These are phyloP conservation scores for Enteromius unitaeniatus DNA, from an alignment of 2,797 vertebrate species.

Conservation along the genomic window DNA sequence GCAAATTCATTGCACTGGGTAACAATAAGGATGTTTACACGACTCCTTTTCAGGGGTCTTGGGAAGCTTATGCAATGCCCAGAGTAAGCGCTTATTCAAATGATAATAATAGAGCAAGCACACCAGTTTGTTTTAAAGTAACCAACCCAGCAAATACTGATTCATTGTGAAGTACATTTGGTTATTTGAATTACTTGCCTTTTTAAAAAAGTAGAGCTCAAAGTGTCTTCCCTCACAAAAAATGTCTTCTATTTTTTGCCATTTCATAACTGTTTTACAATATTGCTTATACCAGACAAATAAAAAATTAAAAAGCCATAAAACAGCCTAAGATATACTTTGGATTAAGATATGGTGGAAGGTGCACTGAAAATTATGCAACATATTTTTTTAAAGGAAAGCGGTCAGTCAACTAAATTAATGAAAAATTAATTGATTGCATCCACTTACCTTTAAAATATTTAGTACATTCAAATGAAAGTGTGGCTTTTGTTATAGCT, in stretches of 20 bases:
- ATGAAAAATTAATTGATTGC: no score
- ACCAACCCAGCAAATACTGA: neutral
- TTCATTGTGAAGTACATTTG: neutral
- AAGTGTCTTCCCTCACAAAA: neutral
- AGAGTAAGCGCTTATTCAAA: neutral
- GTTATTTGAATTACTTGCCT: neutral
- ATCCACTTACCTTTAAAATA: no score
- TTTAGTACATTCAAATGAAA: no score
- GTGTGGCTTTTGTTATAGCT: neutral
- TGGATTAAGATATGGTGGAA: neutral
- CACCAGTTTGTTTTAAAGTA: neutral
- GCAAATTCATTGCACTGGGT: neutral
- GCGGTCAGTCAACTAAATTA: no score
- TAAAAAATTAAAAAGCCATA: neutral
- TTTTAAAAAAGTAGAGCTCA: neutral
- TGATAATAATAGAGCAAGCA: neutral
- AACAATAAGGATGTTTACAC: neutral
- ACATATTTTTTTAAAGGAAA: no score
- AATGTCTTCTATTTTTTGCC: neutral
- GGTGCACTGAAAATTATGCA: neutral
- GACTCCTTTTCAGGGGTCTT: neutral
- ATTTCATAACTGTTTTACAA: neutral
- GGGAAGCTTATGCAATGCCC: neutral
- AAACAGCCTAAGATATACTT: neutral
- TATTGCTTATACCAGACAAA: neutral